Evolutionary conservation across 92 coral and sea anemone genomes (phyloP).

Genomic region (Paramuricea clavata): DNA sequence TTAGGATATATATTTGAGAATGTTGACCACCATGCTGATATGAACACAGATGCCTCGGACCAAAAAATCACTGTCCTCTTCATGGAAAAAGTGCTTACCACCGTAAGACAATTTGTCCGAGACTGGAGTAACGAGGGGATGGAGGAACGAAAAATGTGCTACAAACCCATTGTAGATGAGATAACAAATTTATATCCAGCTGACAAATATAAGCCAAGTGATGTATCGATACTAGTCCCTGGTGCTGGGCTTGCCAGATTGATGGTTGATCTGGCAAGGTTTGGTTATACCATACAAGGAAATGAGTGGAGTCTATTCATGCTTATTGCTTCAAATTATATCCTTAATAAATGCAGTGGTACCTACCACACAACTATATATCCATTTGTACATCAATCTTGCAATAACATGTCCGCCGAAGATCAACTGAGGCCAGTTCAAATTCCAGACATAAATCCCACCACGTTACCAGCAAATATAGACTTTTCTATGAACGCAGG

Average conservation of each 20-base stretch:
- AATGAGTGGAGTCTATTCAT: constrained; percentile 98
- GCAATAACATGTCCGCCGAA: constrained; percentile 78
- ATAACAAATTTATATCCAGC: constrained; percentile 81
- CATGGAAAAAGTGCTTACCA: constrained; percentile 95
- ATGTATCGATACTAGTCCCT: constrained; percentile 87
- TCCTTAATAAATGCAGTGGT: constrained; percentile 88
- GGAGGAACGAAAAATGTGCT: constrained; percentile 87
- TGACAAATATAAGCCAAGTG: constrained; percentile 64
- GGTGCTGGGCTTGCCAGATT: constrained; percentile 98
- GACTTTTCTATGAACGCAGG: constrained; percentile 99
- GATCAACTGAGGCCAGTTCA: constrained; percentile 86
- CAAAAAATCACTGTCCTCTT: constrained; percentile 80
- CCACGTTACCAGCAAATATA: constrained; percentile 70
- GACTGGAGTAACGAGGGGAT: constrained; percentile 99
- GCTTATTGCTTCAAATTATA: constrained; percentile 96
- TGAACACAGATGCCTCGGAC: not conserved
- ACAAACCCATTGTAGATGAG: constrained; percentile 89
- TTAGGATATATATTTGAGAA: constrained; percentile 84
- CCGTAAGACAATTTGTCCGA: constrained; percentile 94
- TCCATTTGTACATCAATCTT: constrained; percentile 91
- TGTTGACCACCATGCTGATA: constrained; percentile 54
- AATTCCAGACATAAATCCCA: constrained; percentile 95
- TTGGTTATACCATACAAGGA: constrained; percentile 94
- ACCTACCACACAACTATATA: constrained; percentile 82
- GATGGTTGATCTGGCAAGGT: constrained; percentile 88